Base-by-base conservation (phyloP, 2,888 invertebrate species). In the Tenthredo scrophulariae region DNA sequence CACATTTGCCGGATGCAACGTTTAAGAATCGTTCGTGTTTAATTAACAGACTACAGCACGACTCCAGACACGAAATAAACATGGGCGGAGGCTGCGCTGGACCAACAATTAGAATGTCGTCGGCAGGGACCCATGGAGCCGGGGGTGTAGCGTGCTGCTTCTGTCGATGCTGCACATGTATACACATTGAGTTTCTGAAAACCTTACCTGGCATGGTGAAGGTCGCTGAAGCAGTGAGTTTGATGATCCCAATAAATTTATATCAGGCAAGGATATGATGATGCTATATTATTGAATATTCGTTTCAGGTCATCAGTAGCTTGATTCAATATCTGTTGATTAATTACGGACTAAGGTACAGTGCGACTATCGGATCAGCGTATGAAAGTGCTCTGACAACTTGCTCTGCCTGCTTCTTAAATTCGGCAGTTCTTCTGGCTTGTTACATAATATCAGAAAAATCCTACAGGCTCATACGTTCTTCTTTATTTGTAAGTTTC, bases 341-440 rank as follows among this genome's bases (percentile, higher is more conserved):
- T 83, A 96, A 97, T 90, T 98, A 96, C 90, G 98, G 98, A 0
- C 93, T 97, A 85, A 95, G 96, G 1, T 96, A 97, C 89, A 96
- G 97, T 0, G 94, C 95, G 86, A 95, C 95, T 22, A 96, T 98
- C 92, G 98, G 98, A 9, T 95, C 96, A 2, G 96, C 97, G 2
- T 97, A 97, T 92, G 96, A 97, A 88, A 96, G 97, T 62, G 97
- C 97, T 91, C 93, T 98, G 86, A 97, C 97, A 13, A 97, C 97
- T 0, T 96, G 96, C 0, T 97, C 97, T 0, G 97, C 97, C 86
- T 97, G 97, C 89, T 95, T 97, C 79, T 95, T 97, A 88, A 97
- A 97, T 54, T 97, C 97, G 0, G 94, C 96, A 1, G 94, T 98
- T 0, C 94, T 98, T 67, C 94, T 97, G 84, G 93, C 96, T 33